Base-by-base conservation (phyloP, 1,140 invertebrate genomes). In the Papilio dardanus region DNA sequence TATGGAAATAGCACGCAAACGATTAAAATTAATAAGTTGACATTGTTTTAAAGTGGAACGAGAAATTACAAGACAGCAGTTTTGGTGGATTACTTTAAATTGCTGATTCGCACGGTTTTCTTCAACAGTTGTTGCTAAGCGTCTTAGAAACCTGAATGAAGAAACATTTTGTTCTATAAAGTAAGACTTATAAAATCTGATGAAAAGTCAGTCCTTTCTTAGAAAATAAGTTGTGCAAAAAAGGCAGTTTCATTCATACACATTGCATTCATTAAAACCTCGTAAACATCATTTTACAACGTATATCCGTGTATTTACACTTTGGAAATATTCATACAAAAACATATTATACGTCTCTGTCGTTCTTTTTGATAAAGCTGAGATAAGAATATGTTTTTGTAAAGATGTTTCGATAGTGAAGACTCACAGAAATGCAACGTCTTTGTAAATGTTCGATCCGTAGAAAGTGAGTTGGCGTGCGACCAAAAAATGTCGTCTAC, bases 1-100 rank as follows among this genome's bases (percentile, higher is more conserved):
- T 69, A 69, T 69, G 33, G 35, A 69, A 69, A 69, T 69, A 21
- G 19, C 67, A 69, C 35, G 8, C 35, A 69, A 2, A 40, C 33
- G 33, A 40, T 69, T 69, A 42, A 19, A 69, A 35, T 69, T 69
- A 69, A 69, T 69, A 69, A 42, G 67, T 69, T 69, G n/a, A 69
- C 67, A 69, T 69, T 37, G 67, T 69, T 69, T 69, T 69, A 69
- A n/a, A 69, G 35, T 69, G 67, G 67, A 69, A 69, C 67, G 31
- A 21, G 67, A 69, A 69, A 37, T 69, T 69, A 40, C 35, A 35
- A 33, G 65, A n/a, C 28, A 66, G n/a, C 31, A 33, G 16, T 33
- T 66, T 66, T 33, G 62, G 30, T n/a, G 62, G 16, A 66, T 19
- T 66, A 31, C 16, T 33, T 33, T 16, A 66, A 66, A 66, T n/a